Conservation (phyloP, 2,888 invertebrate species). For the Spisula solida region DNA sequence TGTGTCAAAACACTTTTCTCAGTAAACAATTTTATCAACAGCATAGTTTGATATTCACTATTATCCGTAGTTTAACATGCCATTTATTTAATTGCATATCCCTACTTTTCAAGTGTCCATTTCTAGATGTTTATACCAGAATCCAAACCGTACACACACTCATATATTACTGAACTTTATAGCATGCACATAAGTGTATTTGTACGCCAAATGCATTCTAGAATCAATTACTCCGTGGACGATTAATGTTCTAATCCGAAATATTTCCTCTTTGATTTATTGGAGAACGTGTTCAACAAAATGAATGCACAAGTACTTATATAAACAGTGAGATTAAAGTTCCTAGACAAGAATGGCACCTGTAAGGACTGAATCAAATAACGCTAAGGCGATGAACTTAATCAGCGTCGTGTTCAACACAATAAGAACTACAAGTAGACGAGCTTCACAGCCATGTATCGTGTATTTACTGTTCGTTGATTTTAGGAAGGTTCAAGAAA, state of each 20-base stretch:
- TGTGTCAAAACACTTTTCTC: neutral
- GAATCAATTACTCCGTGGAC: neutral
- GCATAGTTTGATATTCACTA: no score
- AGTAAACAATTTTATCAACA: neutral
- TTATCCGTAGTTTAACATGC: no score
- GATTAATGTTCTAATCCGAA: neutral
- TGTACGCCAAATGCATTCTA: neutral
- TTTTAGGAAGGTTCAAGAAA: neutral
- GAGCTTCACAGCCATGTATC: neutral
- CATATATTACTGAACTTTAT: neutral
- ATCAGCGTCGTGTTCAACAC: neutral
- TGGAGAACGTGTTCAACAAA: neutral
- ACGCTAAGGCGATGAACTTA: neutral
- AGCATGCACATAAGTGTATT: neutral
- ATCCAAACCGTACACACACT: no score
- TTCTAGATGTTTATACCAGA: no score
- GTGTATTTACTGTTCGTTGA: neutral
- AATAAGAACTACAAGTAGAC: neutral
- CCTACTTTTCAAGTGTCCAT: no score
- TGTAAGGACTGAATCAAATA: neutral
- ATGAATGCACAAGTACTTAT: neutral
- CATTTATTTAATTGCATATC: no score
- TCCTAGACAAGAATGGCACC: conserved; percentile 1
- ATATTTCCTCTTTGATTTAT: neutral
- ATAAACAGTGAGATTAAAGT: neutral